Evolutionary conservation across 2,888 invertebrate genomes (phyloP).

Genomic region (Hedychridium roseum): DNA sequence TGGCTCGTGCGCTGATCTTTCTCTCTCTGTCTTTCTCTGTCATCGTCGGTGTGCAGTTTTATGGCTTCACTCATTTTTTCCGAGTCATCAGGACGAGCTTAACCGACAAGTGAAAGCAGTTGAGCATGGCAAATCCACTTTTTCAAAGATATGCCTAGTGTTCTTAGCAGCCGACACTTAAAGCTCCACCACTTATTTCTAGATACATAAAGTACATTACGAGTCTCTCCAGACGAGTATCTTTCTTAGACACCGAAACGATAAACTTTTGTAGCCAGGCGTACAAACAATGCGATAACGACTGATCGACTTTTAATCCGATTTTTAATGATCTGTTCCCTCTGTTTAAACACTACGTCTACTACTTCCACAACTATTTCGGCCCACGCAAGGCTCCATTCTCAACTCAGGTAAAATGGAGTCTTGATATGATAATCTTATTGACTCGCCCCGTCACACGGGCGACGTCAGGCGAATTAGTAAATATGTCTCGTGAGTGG

Average conservation of each 20-base stretch:
- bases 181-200: slow-evolving; percentile 52
- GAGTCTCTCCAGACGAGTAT: too few relatives aligned
- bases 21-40: neutral
- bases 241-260: slow-evolving; percentile 4
- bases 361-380: slow-evolving; percentile 66
- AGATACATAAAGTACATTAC: too few relatives aligned
- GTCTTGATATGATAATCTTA: slow-evolving; percentile 65
- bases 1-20: too few relatives aligned
- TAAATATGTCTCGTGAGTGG: slow-evolving; percentile 58
- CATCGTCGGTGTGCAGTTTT: too few relatives aligned
- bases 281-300: slow-evolving; percentile 16
- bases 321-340: slow-evolving; percentile 56
- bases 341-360: slow-evolving; percentile 60
- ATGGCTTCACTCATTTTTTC: too few relatives aligned
- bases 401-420: slow-evolving; percentile 82
- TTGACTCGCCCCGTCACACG: slow-evolving; percentile 46
- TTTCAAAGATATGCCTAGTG: slow-evolving; percentile 45
- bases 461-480: slow-evolving; percentile 52
- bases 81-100: too few relatives aligned
- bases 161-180: slow-evolving; percentile 49
- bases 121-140: slow-evolving; percentile 42
- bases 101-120: slow-evolving; percentile 33
- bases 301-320: slow-evolving; percentile 32
- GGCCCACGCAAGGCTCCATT: slow-evolving; percentile 83
- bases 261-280: slow-evolving; percentile 30